Evolutionary conservation across 2,888 invertebrate genomes (phyloP).

Genomic region (Thera britannica): DNA sequence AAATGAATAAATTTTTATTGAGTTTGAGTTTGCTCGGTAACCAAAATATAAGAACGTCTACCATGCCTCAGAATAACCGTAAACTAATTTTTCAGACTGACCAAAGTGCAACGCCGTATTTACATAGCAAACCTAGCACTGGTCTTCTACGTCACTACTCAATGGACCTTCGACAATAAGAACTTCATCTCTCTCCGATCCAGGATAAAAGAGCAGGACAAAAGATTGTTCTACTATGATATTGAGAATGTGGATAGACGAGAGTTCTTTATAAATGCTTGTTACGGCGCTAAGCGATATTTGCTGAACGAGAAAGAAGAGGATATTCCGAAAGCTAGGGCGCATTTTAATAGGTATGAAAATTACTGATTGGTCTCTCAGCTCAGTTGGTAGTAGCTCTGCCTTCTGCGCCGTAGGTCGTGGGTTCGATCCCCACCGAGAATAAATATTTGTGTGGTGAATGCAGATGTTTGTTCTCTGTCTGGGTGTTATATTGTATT

Average conservation of each 20-base stretch:
- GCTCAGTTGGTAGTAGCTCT: no score
- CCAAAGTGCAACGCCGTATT: conserved; percentile 91
- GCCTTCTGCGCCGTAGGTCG: no score
- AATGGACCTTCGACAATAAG: conserved; percentile 90
- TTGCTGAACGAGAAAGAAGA: conserved; percentile 87
- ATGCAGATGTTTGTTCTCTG: no score
- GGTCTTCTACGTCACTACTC: conserved; percentile 89
- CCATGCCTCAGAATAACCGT: no score
- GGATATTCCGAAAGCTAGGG: conserved; percentile 80
- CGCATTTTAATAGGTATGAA: conserved; percentile 78
- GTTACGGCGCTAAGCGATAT: conserved; percentile 86
- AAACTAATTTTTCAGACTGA: conserved; percentile 83
- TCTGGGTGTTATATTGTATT: no score
- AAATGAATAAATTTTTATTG: no score
- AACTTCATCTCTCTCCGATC: conserved; percentile 84
- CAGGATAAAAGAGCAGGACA: conserved; percentile 77
- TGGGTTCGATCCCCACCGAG: no score
- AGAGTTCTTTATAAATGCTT: conserved; percentile 78
- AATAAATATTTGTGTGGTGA: no score
- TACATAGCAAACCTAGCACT: conserved; percentile 90
- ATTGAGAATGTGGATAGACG: conserved; percentile 82
- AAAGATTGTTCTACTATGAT: conserved; percentile 85
- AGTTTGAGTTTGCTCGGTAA: no score
- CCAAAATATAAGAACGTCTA: no score
- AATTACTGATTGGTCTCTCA: neutral